These are phyloP conservation scores for Atrina japonica DNA, from an alignment of 2,888 invertebrate species.

Conservation along the genomic window DNA sequence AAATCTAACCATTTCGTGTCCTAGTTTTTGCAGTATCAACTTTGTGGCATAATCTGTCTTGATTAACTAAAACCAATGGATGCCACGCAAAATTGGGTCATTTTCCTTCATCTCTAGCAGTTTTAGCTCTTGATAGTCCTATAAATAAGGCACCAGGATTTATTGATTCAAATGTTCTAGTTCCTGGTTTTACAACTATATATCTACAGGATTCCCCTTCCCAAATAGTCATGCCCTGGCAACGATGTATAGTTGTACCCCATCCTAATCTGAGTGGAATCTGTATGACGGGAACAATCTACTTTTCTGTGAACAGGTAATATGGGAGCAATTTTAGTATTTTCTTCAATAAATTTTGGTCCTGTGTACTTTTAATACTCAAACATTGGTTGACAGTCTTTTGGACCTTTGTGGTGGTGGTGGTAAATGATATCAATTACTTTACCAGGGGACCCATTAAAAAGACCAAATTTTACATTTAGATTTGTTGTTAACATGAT, in stretches of 20 bases:
- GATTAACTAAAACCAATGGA: no score
- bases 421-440: constrained; percentile 50
- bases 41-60: no score
- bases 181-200: constrained; percentile 40
- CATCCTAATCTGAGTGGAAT: constrained; percentile 50
- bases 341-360: constrained; percentile 34
- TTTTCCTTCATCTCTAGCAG: constrained; percentile 19
- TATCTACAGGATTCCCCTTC: constrained; percentile 28
- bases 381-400: no score
- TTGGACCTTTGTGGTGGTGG: no score
- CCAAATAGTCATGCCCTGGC: constrained; percentile 52
- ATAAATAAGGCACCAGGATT: constrained; percentile 53
- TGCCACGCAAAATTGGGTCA: no score
- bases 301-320: constrained; percentile 45
- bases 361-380: constrained; percentile 46
- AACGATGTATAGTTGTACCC: constrained; percentile 48
- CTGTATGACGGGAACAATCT: constrained; percentile 50
- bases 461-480: constrained; percentile 47
- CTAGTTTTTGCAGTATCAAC: no score
- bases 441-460: constrained; percentile 50
- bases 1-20: no score
- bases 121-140: constrained; percentile 48
- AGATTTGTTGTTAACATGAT: constrained; percentile 50
- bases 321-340: constrained; percentile 45
- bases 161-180: constrained; percentile 44